These are phyloP conservation scores for Catocala sponsa DNA, from an alignment of 2,888 invertebrate genomes.

Conservation along the genomic window DNA sequence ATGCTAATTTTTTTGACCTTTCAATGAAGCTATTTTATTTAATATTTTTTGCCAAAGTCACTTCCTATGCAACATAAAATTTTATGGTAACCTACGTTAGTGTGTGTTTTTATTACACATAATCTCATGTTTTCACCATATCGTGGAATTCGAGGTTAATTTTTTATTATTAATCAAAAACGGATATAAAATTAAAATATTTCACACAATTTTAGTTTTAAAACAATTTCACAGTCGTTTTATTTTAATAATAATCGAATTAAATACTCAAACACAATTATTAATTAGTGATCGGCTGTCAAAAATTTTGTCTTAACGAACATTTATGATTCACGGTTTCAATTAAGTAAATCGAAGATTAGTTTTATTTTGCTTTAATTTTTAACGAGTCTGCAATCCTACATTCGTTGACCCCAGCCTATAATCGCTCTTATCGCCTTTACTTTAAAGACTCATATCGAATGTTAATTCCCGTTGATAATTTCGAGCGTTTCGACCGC, in stretches of 20 bases:
- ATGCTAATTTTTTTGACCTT: background rate
- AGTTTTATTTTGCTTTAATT: slow-evolving; percentile 46
- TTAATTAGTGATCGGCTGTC: slow-evolving; percentile 49
- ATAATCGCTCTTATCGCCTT: slow-evolving; percentile 11
- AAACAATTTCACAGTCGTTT: slow-evolving; percentile 53
- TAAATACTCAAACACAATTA: slow-evolving; percentile 52
- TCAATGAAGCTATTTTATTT: background rate
- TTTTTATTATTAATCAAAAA: slow-evolving; percentile 30
- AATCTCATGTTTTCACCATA: slow-evolving; percentile 37
- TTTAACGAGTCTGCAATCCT: slow-evolving; percentile 32
- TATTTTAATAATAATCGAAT: slow-evolving; percentile 47
- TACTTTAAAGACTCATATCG: slow-evolving; percentile 11
- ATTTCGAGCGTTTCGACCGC: slow-evolving; percentile 17
- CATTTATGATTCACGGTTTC: slow-evolving; percentile 55
- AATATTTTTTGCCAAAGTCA: background rate
- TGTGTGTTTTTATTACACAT: slow-evolving; percentile 23
- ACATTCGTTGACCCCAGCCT: slow-evolving; percentile 8
- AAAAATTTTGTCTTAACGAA: slow-evolving; percentile 49
- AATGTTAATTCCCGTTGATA: slow-evolving; percentile 22
- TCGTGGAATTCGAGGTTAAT: slow-evolving; percentile 32
- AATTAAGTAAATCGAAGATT: slow-evolving; percentile 53
- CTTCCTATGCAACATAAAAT: slow-evolving; percentile 5
- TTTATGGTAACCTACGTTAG: slow-evolving; percentile 2
- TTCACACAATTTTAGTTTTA: slow-evolving; percentile 50
- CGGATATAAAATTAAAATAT: slow-evolving; percentile 43